Percentiles rank a stretch among this genome's conserved stretches.
Conservation (phyloP, 92 coral and sea anemone genomes). For the Actinernus sp. region DNA sequence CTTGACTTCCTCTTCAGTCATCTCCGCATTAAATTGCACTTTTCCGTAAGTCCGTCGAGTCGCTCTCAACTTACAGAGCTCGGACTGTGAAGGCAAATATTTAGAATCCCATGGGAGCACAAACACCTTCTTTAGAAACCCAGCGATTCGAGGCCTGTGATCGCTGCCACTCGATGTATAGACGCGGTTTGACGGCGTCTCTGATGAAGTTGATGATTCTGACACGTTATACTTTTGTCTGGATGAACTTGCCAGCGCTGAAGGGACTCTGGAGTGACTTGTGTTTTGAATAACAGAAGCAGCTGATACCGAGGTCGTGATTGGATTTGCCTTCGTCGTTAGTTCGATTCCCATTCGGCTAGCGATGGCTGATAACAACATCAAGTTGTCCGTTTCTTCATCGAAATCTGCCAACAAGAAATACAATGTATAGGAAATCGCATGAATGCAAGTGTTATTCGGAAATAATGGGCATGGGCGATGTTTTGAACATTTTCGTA, state of each 20-base stretch:
- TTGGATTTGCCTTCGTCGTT: background rate
- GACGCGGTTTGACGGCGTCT: no score
- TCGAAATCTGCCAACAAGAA: slow-evolving; percentile 1
- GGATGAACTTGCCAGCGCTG: background rate
- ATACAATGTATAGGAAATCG: no score
- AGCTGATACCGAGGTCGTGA: background rate
- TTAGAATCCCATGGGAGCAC: slow-evolving; percentile 21
- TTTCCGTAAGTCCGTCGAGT: slow-evolving; percentile 8
- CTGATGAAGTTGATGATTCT: no score
- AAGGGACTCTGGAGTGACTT: background rate
- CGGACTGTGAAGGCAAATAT: slow-evolving; percentile 38
- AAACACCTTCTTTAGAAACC: slow-evolving; percentile 35
- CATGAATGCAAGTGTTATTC: no score
- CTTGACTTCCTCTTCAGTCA: slow-evolving; percentile 35
- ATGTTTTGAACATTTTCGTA: no score
- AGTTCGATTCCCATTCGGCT: slow-evolving; percentile 9
- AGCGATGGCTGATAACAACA: slow-evolving; percentile 31
- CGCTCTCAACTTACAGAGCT: slow-evolving; percentile 28
- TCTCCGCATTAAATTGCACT: slow-evolving; percentile 10
- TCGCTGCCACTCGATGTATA: no score
- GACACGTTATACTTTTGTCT: no score
- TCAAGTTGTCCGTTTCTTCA: slow-evolving; percentile 15
- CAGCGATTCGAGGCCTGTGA: background rate
- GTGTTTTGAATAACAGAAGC: background rate
- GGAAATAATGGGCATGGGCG: no score